Evolutionary conservation across 2,797 vertebrate genomes (phyloP).

Genomic region (Poecilia gillii): DNA sequence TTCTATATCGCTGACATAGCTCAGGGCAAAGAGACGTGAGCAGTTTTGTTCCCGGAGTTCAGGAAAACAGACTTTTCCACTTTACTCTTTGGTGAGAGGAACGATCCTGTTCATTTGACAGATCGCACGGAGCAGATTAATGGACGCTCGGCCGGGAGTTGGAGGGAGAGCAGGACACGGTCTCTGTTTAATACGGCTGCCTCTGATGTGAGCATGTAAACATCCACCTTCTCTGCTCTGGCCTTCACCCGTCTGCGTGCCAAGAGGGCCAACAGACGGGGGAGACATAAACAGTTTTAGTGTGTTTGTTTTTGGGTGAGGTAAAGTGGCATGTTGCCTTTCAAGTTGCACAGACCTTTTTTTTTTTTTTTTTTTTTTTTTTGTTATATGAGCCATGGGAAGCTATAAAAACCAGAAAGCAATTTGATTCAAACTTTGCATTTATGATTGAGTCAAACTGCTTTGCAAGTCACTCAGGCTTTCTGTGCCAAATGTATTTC

Average conservation of each 20-base stretch:
- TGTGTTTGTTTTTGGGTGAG: constrained; percentile 28
- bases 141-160: constrained; percentile 22
- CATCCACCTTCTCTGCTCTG: constrained; percentile 37
- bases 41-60: constrained; percentile 8
- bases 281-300: constrained; percentile 14
- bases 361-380: no score
- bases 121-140: constrained; percentile 24
- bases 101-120: constrained; percentile 8
- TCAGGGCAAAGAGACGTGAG: constrained; percentile 4
- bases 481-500: not conserved
- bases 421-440: constrained; percentile 35
- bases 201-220: constrained; percentile 44
- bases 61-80: constrained; percentile 19
- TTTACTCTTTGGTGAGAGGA: constrained; percentile 10
- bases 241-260: constrained; percentile 45
- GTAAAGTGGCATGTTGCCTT: constrained; percentile 22
- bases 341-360: constrained; percentile 26
- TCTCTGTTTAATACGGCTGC: constrained; percentile 35
- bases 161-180: constrained; percentile 18
- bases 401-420: constrained; percentile 35
- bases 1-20: not conserved
- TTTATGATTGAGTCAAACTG: constrained; percentile 11
- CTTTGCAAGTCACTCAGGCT: constrained; percentile 31
- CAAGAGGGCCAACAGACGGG: constrained; percentile 6
- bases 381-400: constrained; percentile 38